Percentiles rank a stretch among this genome's conserved stretches.
These are phyloP conservation scores for Nanorana parkeri DNA, from an alignment of 2,113 vertebrate species.

Conservation along the genomic window DNA sequence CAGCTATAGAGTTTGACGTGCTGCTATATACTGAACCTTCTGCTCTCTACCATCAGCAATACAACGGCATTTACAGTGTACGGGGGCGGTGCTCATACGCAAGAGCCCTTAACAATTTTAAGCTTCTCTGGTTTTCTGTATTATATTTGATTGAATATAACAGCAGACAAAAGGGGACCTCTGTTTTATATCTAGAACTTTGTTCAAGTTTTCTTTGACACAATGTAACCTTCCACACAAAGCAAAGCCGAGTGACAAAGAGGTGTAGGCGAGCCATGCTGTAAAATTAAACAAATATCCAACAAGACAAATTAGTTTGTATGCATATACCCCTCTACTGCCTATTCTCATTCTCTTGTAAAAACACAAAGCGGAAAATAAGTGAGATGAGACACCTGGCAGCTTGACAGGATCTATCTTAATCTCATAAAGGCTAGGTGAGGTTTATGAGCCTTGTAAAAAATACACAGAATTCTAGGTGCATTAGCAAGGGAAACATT, in stretches of 20 bases:
- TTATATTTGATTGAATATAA: too few species aligned
- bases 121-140: too few species aligned
- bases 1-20: too few species aligned
- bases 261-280: slow-evolving; percentile 4
- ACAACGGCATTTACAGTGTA: too few species aligned
- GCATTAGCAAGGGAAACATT: slow-evolving; percentile 37
- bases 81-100: too few species aligned
- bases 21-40: too few species aligned
- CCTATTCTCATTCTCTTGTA: slow-evolving; percentile 25
- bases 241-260: neutral
- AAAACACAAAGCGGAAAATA: slow-evolving; percentile 45
- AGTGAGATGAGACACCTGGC: slow-evolving; percentile 44
- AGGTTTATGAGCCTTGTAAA: slow-evolving; percentile 56
- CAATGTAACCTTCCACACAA: neutral
- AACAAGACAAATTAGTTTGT: slow-evolving; percentile 37
- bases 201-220: neutral
- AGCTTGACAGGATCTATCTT: slow-evolving; percentile 49
- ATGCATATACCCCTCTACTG: neutral
- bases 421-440: slow-evolving; percentile 53
- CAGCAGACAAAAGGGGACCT: too few species aligned
- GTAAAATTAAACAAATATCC: slow-evolving; percentile 20
- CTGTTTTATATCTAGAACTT: too few species aligned
- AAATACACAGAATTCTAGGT: slow-evolving; percentile 38
- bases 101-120: too few species aligned
- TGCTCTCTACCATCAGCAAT: too few species aligned